Conservation (phyloP, 2,888 invertebrate genomes). For the Anaspis maculata region DNA sequence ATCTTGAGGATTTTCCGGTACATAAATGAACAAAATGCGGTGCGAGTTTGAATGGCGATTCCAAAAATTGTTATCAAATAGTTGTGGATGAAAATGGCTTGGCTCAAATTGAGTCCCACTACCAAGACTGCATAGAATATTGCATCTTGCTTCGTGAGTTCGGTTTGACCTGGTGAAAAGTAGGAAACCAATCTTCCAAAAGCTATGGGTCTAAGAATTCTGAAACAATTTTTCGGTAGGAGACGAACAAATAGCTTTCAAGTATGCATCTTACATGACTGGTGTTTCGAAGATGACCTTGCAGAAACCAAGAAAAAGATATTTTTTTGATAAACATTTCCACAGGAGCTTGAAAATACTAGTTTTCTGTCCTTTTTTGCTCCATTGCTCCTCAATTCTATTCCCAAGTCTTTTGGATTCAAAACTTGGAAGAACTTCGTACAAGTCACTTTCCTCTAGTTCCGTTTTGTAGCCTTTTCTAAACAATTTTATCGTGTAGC, state of each 20-base stretch:
- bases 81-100: slow-evolving; percentile 59
- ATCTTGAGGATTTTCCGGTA: slow-evolving; percentile 57
- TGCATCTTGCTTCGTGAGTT: slow-evolving; percentile 45
- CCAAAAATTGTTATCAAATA: slow-evolving; percentile 77
- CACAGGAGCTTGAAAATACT: too few species aligned
- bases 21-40: slow-evolving; percentile 73
- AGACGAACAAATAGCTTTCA: too few species aligned
- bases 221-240: too few species aligned
- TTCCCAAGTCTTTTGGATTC: slow-evolving; percentile 44
- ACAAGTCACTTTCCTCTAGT: slow-evolving; percentile 53
- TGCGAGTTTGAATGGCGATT: slow-evolving; percentile 72
- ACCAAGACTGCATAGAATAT: slow-evolving; percentile 67
- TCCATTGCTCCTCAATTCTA: slow-evolving; percentile 32
- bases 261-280: too few species aligned
- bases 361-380: too few species aligned
- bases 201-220: slow-evolving; percentile 25
- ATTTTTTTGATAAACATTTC: too few species aligned
- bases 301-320: too few species aligned
- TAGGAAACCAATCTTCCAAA: slow-evolving; percentile 27
- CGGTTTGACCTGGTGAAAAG: slow-evolving; percentile 22
- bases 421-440: slow-evolving; percentile 45
- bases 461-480: slow-evolving; percentile 55
- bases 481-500: slow-evolving; percentile 59
- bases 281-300: too few species aligned
- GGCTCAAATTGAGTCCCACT: slow-evolving; percentile 59